Percentiles rank a stretch among this genome's conserved stretches.
Conservation (phyloP, 2,113 vertebrate species). For the Chroicocephalus ridibundus region DNA sequence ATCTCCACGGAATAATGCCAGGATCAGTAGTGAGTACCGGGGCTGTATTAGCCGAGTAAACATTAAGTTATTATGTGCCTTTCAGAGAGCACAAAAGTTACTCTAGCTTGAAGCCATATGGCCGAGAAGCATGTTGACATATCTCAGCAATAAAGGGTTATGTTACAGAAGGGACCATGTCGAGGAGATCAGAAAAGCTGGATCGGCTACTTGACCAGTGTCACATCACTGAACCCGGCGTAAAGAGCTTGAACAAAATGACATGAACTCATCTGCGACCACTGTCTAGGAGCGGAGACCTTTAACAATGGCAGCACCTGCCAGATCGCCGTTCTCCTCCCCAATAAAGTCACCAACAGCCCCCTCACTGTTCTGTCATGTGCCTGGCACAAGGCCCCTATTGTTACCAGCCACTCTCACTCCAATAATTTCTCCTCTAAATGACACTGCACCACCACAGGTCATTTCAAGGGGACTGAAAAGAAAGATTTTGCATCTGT, state of each 20-base stretch:
- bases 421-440: constrained; percentile 70
- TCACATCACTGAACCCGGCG: constrained; percentile 38
- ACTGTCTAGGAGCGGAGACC: constrained; percentile 75
- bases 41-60: constrained; percentile 7
- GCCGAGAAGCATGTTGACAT: constrained; percentile 47
- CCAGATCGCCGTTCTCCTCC: constrained; percentile 71
- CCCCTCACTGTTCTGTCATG: constrained; percentile 74
- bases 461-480: constrained; percentile 79
- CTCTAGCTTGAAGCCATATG: constrained; percentile 58
- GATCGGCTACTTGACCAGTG: constrained; percentile 65
- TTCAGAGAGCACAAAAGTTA: constrained; percentile 34
- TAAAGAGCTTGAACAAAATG: constrained; percentile 66
- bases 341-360: constrained; percentile 69
- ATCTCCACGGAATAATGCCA: not conserved
- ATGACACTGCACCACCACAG: constrained; percentile 77
- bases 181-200: constrained; percentile 54
- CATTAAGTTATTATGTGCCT: not conserved
- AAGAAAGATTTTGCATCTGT: constrained; percentile 86
- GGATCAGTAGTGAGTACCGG: not conserved
- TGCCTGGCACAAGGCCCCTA: constrained; percentile 85
- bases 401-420: constrained; percentile 77
- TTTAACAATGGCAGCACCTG: constrained; percentile 89
- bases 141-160: constrained; percentile 43
- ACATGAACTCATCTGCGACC: constrained; percentile 71
- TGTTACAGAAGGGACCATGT: constrained; percentile 44